Base-by-base conservation (phyloP, 2,113 vertebrate genomes). In the Notiomystis cincta region DNA sequence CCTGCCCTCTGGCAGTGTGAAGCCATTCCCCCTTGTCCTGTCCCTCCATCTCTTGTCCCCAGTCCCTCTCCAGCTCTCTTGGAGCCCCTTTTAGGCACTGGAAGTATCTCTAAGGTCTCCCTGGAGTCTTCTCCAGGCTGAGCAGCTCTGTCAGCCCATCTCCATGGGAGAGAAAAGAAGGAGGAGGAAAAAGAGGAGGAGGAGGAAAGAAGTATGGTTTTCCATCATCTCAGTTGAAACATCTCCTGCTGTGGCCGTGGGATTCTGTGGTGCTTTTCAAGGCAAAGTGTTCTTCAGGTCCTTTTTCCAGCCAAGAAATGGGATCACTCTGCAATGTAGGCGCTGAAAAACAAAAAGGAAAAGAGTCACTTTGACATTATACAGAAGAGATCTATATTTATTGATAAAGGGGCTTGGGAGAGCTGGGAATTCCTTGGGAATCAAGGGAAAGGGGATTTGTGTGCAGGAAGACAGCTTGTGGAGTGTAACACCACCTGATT, bases 1-100 rank as follows among this genome's bases (percentile, higher is more conserved):
- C 10, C 11, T 31, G 8, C 10, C 7, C 40, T 54, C 62, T 83
- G 48, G 0, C 20, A 75, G 3, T 54, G 7, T 3, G 20, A 82
- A 25, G 38, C 9, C 47, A 61, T 61, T 69, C 1, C n/a, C 17
- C 2, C 8, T 18, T 54, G 14, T 69, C 12, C 30, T 69, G 48
- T 48, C 25, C 7, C 2, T 83, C 31, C 62, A 76, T 0, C 25
- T 6, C 25, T 8, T 24, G 9, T 22, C 71, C 30, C 2, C 11
- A 37, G 8, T 56, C 22, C 27, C 9, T n/a, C 6, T 50, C 27
- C 48, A 77, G 25, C 7, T 62, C 31, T 70, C 56, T 1, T 48
- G 35, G 35, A 62, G 48, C 18, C 35, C 6, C 10, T 69, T 69
- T 76, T 33, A 69, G 15, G 40, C 15, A 4, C 31, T 70, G 42